Evolutionary conservation across 2,888 invertebrate genomes (phyloP).

Genomic region (Danaus chrysippus): DNA sequence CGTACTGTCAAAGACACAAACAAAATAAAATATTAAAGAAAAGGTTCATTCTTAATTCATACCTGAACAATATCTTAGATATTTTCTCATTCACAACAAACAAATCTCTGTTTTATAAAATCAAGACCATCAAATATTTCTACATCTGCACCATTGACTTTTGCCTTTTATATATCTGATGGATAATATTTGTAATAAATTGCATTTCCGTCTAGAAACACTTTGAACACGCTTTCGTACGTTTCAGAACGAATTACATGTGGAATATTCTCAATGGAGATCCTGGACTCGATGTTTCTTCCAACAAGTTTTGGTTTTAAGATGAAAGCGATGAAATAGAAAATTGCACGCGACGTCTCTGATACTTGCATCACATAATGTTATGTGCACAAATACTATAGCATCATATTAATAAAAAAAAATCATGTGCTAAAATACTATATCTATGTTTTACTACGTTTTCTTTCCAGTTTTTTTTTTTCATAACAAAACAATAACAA

Average conservation of each 20-base stretch:
- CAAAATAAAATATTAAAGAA: background rate
- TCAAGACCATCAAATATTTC: background rate
- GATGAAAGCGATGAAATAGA: conserved; percentile 37
- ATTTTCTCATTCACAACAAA: background rate
- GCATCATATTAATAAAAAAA: background rate
- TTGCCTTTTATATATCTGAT: background rate
- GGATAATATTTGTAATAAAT: conserved; percentile 12
- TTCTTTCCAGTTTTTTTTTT: too few species aligned
- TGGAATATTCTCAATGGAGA: conserved; percentile 24
- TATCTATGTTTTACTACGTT: too few species aligned
- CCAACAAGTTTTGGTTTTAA: conserved; percentile 30
- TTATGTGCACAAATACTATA: conserved; percentile 1
- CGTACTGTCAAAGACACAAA: too few species aligned
- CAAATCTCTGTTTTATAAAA: conserved; percentile 9
- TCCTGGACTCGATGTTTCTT: conserved; percentile 22
- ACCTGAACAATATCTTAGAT: background rate
- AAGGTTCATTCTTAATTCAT: background rate
- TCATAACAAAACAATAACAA: too few species aligned
- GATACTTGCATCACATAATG: conserved; percentile 26
- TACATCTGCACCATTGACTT: background rate
- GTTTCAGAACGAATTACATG: conserved; percentile 26
- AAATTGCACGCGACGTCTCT: conserved; percentile 43
- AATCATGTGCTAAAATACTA: background rate
- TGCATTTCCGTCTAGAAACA: conserved; percentile 15
- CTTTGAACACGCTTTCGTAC: conserved; percentile 19